A percentile compares a stretch with the other conserved stretches of the same genome.
These are phyloP conservation scores for Heliopora coerulea DNA, from an alignment of 92 coral and sea anemone species.

Conservation along the genomic window DNA sequence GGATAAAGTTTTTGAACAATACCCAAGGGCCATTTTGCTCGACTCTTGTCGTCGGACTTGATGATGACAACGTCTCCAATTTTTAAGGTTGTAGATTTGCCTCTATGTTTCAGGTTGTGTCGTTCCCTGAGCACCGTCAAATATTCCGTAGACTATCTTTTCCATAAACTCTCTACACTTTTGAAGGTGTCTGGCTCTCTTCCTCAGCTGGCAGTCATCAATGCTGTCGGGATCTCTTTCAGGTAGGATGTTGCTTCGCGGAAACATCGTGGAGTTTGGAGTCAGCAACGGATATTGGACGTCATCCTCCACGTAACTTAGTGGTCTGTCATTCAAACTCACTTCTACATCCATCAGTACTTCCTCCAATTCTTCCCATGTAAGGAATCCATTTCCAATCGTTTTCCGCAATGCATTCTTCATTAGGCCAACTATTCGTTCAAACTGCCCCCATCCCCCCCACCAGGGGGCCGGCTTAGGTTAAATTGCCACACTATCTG, in stretches of 20 bases:
- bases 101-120: slow-evolving; percentile 6
- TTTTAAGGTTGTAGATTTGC: not conserved
- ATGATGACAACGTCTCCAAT: slow-evolving; percentile 24
- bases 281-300: slow-evolving; percentile 10
- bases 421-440: slow-evolving; percentile 9
- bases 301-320: slow-evolving; percentile 17
- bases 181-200: slow-evolving; percentile 14
- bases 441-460: not conserved
- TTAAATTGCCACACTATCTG: not conserved
- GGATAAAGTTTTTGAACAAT: too few species aligned
- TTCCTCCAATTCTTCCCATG: not conserved
- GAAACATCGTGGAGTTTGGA: slow-evolving; percentile 11
- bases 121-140: slow-evolving; percentile 13
- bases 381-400: too few species aligned
- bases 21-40: too few species aligned
- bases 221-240: slow-evolving; percentile 9
- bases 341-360: slow-evolving; percentile 19
- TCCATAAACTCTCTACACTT: slow-evolving; percentile 14
- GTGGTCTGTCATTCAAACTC: not conserved
- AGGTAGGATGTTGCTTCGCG: slow-evolving; percentile 7
- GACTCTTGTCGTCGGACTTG: slow-evolving; percentile 20
- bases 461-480: too few species aligned
- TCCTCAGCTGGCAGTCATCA: not conserved
- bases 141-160: slow-evolving; percentile 8
- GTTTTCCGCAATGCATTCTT: slow-evolving; percentile 11